Evolutionary conservation across 2,113 vertebrate species (phyloP).

Genomic region (Prionailurus viverrinus): DNA sequence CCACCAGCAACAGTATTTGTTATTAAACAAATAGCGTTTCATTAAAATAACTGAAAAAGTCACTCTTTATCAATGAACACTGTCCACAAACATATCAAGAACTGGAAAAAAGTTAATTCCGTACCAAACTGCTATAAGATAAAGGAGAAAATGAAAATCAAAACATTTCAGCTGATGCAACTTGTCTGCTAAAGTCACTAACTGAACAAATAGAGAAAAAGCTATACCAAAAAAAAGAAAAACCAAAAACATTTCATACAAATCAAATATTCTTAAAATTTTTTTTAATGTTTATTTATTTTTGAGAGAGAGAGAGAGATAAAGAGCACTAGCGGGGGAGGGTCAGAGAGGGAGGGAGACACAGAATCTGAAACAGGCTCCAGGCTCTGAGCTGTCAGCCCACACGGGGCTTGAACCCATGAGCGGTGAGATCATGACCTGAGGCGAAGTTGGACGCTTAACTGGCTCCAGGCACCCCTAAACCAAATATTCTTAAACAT

Average conservation of each 20-base stretch:
- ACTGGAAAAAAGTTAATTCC: neutral
- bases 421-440: too few species aligned
- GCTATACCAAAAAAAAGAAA: neutral
- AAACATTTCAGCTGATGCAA: neutral
- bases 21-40: neutral
- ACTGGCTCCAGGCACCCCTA: too few species aligned
- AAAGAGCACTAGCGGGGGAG: too few species aligned
- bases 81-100: neutral
- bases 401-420: too few species aligned
- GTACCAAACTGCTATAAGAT: neutral
- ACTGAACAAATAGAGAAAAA: neutral
- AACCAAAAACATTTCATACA: neutral
- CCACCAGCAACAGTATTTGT: neutral
- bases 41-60: neutral
- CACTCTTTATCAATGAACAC: neutral
- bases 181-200: neutral
- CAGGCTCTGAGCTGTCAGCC: too few species aligned
- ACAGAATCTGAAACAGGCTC: too few species aligned
- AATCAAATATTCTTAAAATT: neutral
- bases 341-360: too few species aligned
- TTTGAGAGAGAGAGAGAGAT: too few species aligned
- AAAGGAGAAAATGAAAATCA: neutral
- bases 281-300: too few species aligned
- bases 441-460: too few species aligned
- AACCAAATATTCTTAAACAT: neutral